These are phyloP conservation scores for Drosophila nr. medialis DNA, from an alignment of 2,888 invertebrate species.

Conservation along the genomic window DNA sequence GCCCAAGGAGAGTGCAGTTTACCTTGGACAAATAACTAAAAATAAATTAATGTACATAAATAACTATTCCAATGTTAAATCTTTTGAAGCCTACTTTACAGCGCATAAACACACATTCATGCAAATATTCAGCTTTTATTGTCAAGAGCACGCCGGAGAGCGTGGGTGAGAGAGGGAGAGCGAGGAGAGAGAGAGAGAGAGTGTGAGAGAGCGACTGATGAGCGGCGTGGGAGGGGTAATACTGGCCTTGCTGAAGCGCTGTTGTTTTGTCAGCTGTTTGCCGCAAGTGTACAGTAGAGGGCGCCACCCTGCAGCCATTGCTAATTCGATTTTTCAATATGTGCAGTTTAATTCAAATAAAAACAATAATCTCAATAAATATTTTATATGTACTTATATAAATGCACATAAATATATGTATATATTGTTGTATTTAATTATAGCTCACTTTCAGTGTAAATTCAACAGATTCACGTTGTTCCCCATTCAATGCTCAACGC, in stretches of 20 bases:
- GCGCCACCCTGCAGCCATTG: constrained; percentile 41
- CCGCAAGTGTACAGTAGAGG: constrained; percentile 41
- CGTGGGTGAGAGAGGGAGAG: neutral
- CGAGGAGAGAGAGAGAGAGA: neutral
- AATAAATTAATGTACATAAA: neutral
- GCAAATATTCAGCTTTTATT: constrained; percentile 46
- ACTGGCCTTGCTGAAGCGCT: constrained; percentile 23
- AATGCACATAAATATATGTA: neutral
- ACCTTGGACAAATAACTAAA: neutral
- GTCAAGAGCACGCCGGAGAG: constrained; percentile 49
- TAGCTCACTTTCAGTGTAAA: constrained; percentile 19
- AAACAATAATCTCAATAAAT: neutral
- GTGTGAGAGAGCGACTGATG: neutral
- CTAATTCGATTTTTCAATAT: constrained; percentile 48
- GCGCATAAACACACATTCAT: constrained; percentile 11
- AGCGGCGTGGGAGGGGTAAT: neutral
- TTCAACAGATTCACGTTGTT: constrained; percentile 36
- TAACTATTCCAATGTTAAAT: constrained; percentile 6
- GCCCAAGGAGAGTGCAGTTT: constrained; percentile 1
- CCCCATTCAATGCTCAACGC: constrained; percentile 29
- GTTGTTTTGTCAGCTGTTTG: constrained; percentile 44
- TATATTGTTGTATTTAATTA: neutral
- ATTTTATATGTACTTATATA: neutral
- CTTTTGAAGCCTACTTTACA: constrained; percentile 54
- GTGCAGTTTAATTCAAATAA: neutral